Evolutionary conservation across 2,113 vertebrate species (phyloP).

Genomic region (Sinocyclocheilus anophthalmus): DNA sequence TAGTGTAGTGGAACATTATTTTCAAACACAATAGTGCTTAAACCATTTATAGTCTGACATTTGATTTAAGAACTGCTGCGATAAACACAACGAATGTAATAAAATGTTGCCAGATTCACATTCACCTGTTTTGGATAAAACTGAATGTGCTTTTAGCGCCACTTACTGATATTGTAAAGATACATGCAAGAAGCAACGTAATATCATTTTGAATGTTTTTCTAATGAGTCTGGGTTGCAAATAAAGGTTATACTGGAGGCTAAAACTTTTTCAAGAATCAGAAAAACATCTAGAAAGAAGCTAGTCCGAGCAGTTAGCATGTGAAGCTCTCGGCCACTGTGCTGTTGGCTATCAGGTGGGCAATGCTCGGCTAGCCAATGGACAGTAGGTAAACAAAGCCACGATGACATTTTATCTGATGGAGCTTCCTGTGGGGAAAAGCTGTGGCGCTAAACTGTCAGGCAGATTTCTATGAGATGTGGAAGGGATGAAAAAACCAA

Average conservation of each 20-base stretch:
- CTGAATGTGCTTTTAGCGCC: neutral
- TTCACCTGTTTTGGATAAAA: neutral
- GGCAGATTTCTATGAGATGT: conserved; percentile 71
- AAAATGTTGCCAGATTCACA: too few relatives aligned
- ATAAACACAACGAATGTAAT: neutral
- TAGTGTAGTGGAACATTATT: neutral
- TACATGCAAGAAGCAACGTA: neutral
- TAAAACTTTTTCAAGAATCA: neutral
- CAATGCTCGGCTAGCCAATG: conserved; percentile 65
- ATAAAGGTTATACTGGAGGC: neutral
- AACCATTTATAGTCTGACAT: too few relatives aligned
- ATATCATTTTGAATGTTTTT: neutral
- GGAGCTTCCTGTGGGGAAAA: conserved; percentile 69
- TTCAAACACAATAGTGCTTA: neutral
- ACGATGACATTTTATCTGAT: conserved; percentile 77
- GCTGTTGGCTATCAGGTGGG: conserved; percentile 63
- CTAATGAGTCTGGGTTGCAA: neutral
- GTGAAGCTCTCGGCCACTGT: neutral
- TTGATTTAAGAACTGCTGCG: neutral
- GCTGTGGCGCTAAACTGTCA: conserved; percentile 71
- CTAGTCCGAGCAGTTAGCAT: neutral
- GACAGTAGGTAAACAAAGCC: conserved; percentile 70
- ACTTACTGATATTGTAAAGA: neutral
- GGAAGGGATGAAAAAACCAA: conserved; percentile 67
- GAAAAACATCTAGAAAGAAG: neutral